These are phyloP conservation scores for Spizaetus ornatus DNA, from an alignment of 2,113 vertebrate species.

Conservation along the genomic window DNA sequence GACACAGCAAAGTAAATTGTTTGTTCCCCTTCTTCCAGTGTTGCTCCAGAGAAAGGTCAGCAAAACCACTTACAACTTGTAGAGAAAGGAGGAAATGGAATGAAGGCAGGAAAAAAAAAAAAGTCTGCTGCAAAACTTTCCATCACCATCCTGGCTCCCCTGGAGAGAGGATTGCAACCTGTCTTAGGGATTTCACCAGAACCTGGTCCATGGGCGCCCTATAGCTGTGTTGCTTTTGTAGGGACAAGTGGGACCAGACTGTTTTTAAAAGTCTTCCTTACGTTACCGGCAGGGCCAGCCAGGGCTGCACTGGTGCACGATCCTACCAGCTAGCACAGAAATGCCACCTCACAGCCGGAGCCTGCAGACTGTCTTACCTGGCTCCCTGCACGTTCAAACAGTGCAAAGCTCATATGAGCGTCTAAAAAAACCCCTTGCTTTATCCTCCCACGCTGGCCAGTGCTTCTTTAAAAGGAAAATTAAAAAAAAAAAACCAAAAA, in stretches of 20 bases:
- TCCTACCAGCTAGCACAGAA: neutral
- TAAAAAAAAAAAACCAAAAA: neutral
- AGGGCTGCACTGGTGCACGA: neutral
- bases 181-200: neutral
- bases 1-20: neutral
- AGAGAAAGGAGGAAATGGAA: neutral
- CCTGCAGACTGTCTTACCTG: neutral
- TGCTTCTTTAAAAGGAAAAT: neutral
- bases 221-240: neutral
- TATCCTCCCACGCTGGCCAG: neutral
- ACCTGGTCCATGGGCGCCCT: neutral
- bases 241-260: neutral
- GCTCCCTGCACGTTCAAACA: neutral
- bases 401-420: neutral
- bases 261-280: neutral
- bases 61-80: neutral
- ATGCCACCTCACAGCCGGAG: fast-evolving
- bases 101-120: neutral
- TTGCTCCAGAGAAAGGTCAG: neutral
- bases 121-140: neutral
- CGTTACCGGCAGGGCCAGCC: neutral
- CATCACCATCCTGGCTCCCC: neutral
- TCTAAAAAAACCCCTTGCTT: neutral
- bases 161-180: neutral
- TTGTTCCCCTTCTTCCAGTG: neutral